phyloP scores from a whole-genome alignment of 2,797 vertebrate genomes.

The Sebastes nivosus region DNA sequence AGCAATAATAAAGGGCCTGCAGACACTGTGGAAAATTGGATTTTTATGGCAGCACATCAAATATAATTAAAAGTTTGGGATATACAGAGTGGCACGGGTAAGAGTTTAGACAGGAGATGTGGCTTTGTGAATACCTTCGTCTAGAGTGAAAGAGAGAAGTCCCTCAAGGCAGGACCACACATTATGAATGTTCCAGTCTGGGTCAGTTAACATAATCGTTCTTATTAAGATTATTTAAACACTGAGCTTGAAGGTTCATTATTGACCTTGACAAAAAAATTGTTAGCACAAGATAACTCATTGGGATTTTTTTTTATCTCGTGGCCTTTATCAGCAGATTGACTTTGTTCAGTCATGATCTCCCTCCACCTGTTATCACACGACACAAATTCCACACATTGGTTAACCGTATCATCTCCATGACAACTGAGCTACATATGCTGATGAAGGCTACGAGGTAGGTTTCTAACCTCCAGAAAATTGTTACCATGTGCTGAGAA shows the following conservation, averaged over 20 bases:
- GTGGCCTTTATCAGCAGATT: neutral
- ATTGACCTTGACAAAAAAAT: neutral
- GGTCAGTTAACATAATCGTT: neutral
- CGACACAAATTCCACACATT: neutral
- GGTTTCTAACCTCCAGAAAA: neutral
- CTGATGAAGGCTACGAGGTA: neutral
- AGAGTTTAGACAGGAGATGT: slow-evolving; percentile 43
- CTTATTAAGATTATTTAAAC: slow-evolving; percentile 2
- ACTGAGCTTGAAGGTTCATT: neutral
- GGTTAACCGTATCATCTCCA: neutral
- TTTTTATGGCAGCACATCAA: slow-evolving; percentile 75
- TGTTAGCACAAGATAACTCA: neutral
- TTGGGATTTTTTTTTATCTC: neutral
- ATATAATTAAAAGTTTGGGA: slow-evolving; percentile 75
- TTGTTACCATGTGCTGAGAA: neutral
- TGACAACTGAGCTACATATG: neutral
- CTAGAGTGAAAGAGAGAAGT: neutral
- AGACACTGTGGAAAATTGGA: slow-evolving; percentile 59
- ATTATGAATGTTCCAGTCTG: neutral
- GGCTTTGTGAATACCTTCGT: slow-evolving; percentile 16
- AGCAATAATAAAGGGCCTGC: slow-evolving; percentile 62
- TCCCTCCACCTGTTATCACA: neutral
- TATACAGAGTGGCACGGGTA: slow-evolving; percentile 37
- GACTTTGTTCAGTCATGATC: neutral
- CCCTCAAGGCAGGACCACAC: neutral